Conservation (phyloP, 1,140 invertebrate species). For the Acromyrmex echinatior region DNA sequence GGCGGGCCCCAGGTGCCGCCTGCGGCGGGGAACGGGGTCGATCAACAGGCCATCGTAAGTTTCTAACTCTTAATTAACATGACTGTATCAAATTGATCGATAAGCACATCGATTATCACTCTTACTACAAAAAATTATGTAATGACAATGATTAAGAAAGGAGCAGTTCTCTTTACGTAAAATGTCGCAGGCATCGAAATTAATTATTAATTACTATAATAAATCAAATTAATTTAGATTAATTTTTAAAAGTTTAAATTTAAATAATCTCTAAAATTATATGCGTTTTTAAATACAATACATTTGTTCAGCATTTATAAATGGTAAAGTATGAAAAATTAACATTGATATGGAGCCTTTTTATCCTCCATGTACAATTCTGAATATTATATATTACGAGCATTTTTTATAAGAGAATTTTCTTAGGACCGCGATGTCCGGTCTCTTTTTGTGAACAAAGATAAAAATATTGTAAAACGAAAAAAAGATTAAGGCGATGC, state of each 20-base stretch:
- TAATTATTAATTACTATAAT: not conserved
- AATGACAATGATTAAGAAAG: not conserved
- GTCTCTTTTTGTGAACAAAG: constrained; percentile 6
- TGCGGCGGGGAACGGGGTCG: constrained; percentile 83
- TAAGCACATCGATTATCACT: constrained; percentile 22
- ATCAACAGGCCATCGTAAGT: constrained; percentile 85
- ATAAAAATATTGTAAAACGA: constrained; percentile 1
- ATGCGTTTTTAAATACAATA: not conserved
- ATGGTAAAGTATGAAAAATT: not conserved
- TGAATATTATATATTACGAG: not conserved
- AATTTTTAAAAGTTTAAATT: not conserved
- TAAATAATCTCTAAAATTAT: not conserved
- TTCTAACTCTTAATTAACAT: constrained; percentile 10
- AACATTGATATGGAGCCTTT: not conserved
- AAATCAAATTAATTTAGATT: not conserved
- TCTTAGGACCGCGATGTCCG: not conserved
- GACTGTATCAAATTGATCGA: not conserved
- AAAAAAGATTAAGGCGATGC: constrained; percentile 13
- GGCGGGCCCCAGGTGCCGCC: constrained; percentile 82
- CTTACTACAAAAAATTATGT: not conserved
- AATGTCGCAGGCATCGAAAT: not conserved
- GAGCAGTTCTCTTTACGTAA: not conserved
- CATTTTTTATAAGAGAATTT: not conserved
- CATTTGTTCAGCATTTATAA: not conserved
- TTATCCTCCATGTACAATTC: not conserved